A percentile compares a stretch with the other conserved stretches of the same genome.
Evolutionary conservation across 2,797 vertebrate genomes (phyloP).

Genomic region (Paratrypauchen microcephalus): DNA sequence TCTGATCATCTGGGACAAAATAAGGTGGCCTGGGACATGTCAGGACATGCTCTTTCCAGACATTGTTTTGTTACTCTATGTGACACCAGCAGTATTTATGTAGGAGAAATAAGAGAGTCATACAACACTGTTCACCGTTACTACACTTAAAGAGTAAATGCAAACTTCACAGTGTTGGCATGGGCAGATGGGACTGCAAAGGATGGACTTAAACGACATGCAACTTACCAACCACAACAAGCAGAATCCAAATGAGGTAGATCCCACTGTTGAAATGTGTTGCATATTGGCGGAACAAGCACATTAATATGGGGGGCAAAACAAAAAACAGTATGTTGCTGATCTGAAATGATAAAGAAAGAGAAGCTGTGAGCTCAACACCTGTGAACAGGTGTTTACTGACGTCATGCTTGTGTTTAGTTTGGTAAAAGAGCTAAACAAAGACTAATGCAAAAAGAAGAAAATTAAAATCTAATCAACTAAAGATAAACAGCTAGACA

Average conservation of each 20-base stretch:
- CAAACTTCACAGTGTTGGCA: background rate
- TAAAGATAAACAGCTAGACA: constrained; percentile 19
- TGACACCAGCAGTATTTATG: background rate
- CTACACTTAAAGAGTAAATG: background rate
- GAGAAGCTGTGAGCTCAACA: constrained; percentile 40
- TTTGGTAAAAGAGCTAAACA: constrained; percentile 16
- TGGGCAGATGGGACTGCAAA: background rate
- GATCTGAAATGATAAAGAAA: constrained; percentile 85
- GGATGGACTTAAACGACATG: constrained; percentile 16
- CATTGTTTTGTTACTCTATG: background rate
- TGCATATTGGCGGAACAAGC: constrained; percentile 94
- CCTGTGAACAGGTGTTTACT: constrained; percentile 16
- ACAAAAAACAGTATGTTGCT: constrained; percentile 98
- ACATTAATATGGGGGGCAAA: constrained; percentile 97
- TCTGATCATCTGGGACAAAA: background rate
- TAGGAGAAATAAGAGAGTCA: background rate
- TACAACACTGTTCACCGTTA: background rate
- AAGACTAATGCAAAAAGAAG: constrained; percentile 20
- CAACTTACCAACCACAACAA: constrained; percentile 96
- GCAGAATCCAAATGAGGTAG: constrained; percentile 96
- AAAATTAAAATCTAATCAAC: constrained; percentile 12
- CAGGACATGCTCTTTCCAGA: constrained; percentile 9
- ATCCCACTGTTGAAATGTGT: constrained; percentile 98
- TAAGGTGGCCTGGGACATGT: constrained; percentile 10
- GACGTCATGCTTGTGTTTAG: constrained; percentile 30